Base-by-base conservation (phyloP, 2,888 invertebrate species). In the Hetaerina titia region DNA sequence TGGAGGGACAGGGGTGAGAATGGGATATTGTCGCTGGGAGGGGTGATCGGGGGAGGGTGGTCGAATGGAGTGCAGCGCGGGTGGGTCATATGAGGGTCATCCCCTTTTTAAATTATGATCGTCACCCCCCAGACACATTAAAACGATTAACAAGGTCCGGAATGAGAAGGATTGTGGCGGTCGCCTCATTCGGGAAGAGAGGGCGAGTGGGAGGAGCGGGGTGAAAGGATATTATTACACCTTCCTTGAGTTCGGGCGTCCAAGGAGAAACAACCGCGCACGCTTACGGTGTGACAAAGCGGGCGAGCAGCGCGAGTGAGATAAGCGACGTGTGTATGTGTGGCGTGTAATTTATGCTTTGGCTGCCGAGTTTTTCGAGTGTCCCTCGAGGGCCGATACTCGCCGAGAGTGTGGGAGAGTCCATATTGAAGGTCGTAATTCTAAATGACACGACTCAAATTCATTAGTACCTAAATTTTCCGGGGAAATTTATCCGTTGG, bases 61-160 rank as follows among this genome's bases (percentile, higher is more conserved):
- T 2, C 0, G 15, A 13, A 58, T 19, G 58, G 89, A 58, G 89
- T n/a, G 45, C 45, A 45, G 88, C n/a, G 58, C 9, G 19, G 45
- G 17, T 45, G 88, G 88, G 22, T 69, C 69, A 22, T 69, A 69
- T 81, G 81, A 57, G n/a, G 31, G 57, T 9, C 89, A 57, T 22
- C 57, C 89, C 58, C 89, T 89, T 89, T 89, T 89, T 19, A 89
- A 89, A 89, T 56, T 89, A 89, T 89, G 89, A 89, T 89, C n/a
- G 89, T 89, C 56, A 58, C 89, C 57, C 57, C 89, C 89, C 56
- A 58, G 58, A 56, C 56, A n/a, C 56, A 58, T 89, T n/a, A 89
- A 89, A 89, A 89, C 89, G 89, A 89, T 89, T 89, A 89, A 89
- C 89, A 89, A 89, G 89, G 89, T 6, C 89, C 58, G 57, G 89